Evolutionary conservation across 2,113 vertebrate genomes (phyloP).

Genomic region (Thomomys bottae): DNA sequence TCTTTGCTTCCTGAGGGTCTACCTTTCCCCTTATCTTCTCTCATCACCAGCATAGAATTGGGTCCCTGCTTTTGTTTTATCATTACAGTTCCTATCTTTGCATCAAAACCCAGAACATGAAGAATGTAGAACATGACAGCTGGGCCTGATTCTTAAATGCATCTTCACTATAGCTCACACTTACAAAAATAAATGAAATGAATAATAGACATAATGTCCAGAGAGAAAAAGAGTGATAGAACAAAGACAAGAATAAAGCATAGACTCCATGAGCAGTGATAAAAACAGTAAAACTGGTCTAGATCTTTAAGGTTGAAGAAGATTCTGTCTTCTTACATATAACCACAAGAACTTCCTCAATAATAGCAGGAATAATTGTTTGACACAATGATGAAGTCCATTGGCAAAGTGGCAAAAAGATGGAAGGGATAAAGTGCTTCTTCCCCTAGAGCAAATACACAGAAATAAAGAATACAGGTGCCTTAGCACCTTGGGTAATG

Average conservation of each 20-base stretch:
- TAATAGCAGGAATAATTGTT: not conserved
- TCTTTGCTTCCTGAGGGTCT: not conserved
- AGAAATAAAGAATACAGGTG: not conserved
- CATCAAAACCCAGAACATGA: not conserved
- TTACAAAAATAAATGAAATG: not conserved
- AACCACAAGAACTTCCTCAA: not conserved
- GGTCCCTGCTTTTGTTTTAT: not conserved
- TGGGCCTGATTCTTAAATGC: not conserved
- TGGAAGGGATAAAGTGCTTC: not conserved
- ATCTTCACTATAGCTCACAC: not conserved
- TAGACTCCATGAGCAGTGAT: not conserved
- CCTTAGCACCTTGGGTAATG: not conserved
- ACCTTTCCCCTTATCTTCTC: too few relatives aligned
- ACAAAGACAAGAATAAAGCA: not conserved
- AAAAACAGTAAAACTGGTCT: not conserved
- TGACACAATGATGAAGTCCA: not conserved
- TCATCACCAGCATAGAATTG: not conserved
- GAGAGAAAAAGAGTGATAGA: not conserved
- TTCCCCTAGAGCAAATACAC: not conserved
- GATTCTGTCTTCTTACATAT: not conserved
- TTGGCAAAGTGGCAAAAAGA: not conserved
- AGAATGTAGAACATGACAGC: too few relatives aligned
- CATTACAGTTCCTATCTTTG: not conserved
- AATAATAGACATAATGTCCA: not conserved
- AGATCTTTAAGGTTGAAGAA: not conserved